Evolutionary conservation across 2,888 invertebrate species (phyloP).

Genomic region (Pammene aurita): DNA sequence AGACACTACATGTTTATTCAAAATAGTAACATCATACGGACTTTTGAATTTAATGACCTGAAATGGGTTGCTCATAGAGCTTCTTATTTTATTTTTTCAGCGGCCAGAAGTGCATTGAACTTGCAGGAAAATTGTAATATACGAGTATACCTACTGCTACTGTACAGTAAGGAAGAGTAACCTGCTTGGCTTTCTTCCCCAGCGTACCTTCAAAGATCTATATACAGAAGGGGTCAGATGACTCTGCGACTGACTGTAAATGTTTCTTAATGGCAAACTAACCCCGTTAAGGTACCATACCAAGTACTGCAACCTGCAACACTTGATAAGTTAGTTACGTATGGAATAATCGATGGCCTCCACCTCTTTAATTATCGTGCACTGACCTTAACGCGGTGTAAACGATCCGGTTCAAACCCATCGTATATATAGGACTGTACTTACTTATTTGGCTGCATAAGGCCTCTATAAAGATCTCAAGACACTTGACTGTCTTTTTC

Average conservation of each 20-base stretch:
- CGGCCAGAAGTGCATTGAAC: too few species aligned
- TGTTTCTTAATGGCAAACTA: conserved; percentile 8
- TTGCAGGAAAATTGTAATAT: too few species aligned
- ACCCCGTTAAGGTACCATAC: conserved; percentile 9
- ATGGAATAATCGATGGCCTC: conserved; percentile 39
- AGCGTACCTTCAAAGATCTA: too few species aligned
- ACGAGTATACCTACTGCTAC: too few species aligned
- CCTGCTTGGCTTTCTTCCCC: too few species aligned
- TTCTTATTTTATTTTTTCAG: too few species aligned
- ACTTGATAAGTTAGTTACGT: conserved; percentile 24
- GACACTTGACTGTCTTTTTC: conserved; percentile 16
- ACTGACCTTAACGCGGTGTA: conserved; percentile 31
- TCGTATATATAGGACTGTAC: background rate
- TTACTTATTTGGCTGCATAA: background rate
- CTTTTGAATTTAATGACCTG: too few species aligned
- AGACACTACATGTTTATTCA: background rate
- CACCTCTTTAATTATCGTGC: conserved; percentile 41
- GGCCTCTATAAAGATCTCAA: conserved; percentile 1
- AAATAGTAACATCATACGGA: too few species aligned
- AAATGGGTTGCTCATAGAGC: too few species aligned
- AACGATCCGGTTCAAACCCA: conserved; percentile 22
- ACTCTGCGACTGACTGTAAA: too few species aligned
- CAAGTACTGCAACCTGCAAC: conserved; percentile 1
- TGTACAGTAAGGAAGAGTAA: too few species aligned
- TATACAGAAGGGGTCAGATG: too few species aligned